Base-by-base conservation (phyloP, 2,113 vertebrate species). In the Polyodon spathula region DNA sequence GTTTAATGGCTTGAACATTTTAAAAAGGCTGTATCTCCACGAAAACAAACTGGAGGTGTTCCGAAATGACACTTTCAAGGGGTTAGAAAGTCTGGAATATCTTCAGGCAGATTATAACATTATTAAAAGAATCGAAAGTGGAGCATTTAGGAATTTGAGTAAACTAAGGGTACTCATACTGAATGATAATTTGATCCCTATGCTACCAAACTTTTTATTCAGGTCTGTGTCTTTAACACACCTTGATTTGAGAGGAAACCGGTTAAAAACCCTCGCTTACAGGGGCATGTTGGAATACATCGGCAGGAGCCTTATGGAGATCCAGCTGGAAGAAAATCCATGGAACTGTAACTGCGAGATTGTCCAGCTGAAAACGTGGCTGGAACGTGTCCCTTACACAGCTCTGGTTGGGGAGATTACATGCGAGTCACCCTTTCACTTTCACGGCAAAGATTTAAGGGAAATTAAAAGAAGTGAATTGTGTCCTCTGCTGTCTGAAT, bases 331-430 rank as follows among this genome's bases (percentile, higher is more conserved):
- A 73, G 97, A 99, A 76, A 98, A 99, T 70, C 93, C 94, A 0
- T 99, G 97, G 97, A 98, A 96, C 85, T 98, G 97, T 67, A 92
- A 92, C 1, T 99, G 97, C 54, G 97, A 99, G 65, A 97, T 98
- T 9, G 91, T 97, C 59, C 94, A 97, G 68, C 77, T 98, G n/a
- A 99, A 97, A 81, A 95, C 91, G 16, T 99, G 95, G 95, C 84
- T 99, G 66, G 97, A 98, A 69, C 88, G 95, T 62, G 94, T 99
- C 58, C 95, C 95, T 56, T 97, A 98, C 64, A 97, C 97, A 0
- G 95, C 94, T 9, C 79, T 99, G 69, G 97, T 99, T 40, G 97
- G 97, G 6, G 95, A 99, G 76, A 97, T 99, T 70, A 97, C 93
- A 41, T 98, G 95, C 4, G 95, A 98, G 78, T 90, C 94, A 1